Base-by-base conservation (phyloP, 2,113 vertebrate species). In the Prionailurus viverrinus region DNA sequence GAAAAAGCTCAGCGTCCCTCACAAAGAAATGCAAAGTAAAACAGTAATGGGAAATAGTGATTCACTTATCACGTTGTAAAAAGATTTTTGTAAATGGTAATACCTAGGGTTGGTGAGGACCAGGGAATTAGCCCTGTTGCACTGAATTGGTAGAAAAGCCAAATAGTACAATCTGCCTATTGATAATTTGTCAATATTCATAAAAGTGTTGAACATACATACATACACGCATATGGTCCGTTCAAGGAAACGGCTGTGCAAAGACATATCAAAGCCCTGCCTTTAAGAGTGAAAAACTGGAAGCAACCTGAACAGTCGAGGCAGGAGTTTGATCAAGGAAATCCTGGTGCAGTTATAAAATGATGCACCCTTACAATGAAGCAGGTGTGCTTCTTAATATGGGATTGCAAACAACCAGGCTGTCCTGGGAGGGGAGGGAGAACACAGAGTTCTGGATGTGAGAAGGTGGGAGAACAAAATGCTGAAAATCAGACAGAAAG, bases 1-100 rank as follows among this genome's bases (percentile, higher is more conserved):
- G 51, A 91, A 88, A 82, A 82, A 90, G 23, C 23, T 80, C 8
- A 39, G 6, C 3, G 39, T 73, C 39, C 13, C 2, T 81, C 27
- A 88, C 31, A 36, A 88, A 97, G 29, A 89, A 89, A 15, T 36
- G 13, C 8, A 83, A 79, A 86, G 3, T 55, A 53, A 94, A 95
- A 84, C 36, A 78, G 14, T 41, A 80, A 78, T 10, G 15, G 45
- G 11, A 91, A 86, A 86, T 53, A 61, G 51, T 51, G 58, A 45
- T 41, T 89, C 31, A 15, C n/a, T n/a, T 36, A 81, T 12, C 21
- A 74, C 29, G 15, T 23, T 78, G 33, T 80, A 63, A 89, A 63
- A 89, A 92, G 11, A 78, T 82, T 41, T 96, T 51, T 78, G 4
- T 65, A 29, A 55, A 74, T 53, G 29, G 41, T 66, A 36, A 48